These are phyloP conservation scores for Epinephelus moara DNA, from an alignment of 2,113 vertebrate species.

Conservation along the genomic window DNA sequence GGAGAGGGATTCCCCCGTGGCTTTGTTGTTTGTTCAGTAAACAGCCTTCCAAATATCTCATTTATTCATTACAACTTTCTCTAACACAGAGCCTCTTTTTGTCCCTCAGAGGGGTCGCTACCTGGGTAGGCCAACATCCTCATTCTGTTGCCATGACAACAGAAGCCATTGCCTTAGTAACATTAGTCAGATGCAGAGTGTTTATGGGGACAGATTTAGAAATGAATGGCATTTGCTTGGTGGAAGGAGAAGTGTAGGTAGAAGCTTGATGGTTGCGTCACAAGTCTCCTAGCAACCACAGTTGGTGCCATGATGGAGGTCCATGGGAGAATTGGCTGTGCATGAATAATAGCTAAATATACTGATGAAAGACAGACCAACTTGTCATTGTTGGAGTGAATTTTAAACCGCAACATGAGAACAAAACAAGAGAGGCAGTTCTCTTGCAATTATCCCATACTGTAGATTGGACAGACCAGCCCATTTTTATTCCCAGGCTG, in stretches of 20 bases:
- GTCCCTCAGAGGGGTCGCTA: slow-evolving; percentile 22
- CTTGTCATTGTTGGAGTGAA: too few species aligned
- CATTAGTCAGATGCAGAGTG: not conserved
- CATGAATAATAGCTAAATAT: not conserved
- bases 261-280: not conserved
- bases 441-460: too few species aligned
- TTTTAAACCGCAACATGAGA: too few species aligned
- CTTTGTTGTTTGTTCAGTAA: slow-evolving; percentile 44
- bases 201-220: slow-evolving; percentile 17
- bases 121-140: slow-evolving; percentile 12
- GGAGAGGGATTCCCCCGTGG: slow-evolving; percentile 37
- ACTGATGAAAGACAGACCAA: not conserved
- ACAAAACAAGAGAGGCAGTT: too few species aligned
- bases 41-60: slow-evolving; percentile 16
- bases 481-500: too few species aligned
- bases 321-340: not conserved
- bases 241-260: not conserved
- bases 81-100: not conserved
- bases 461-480: too few species aligned
- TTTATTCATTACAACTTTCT: slow-evolving; percentile 40
- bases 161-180: not conserved
- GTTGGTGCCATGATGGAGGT: not conserved
- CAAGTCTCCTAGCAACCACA: slow-evolving; percentile 25
- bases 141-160: slow-evolving; percentile 47
- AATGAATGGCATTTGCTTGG: slow-evolving; percentile 20